Evolutionary conservation across 2,888 invertebrate species (phyloP), one percentile per base, ranked within the genome.

Genomic region (Odontomyia ornata): DNA sequence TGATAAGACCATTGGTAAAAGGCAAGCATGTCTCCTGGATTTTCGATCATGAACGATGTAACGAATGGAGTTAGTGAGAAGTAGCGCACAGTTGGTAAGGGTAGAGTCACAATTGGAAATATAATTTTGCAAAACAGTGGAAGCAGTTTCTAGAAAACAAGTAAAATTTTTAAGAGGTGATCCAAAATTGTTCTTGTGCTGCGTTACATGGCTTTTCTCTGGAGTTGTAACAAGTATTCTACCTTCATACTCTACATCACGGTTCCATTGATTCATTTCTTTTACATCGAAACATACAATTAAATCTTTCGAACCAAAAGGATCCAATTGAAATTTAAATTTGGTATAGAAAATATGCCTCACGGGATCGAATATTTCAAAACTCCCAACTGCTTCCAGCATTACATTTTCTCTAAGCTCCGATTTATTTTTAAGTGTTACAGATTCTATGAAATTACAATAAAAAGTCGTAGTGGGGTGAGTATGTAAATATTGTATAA

Each of bases 1-100:
- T 71, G 47, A 47, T 71, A 27, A 2, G 43, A 57, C 75, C 77
- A 77, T 43, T 77, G 71, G 28, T 78, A 78, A 30, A n/a, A 36
- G 1, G 77, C 64, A 3, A 43, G n/a, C 23, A 75, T 15, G 1
- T 23, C 15, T n/a, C 77, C 75, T 9, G 78, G 75, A 56, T 78
- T 78, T 36, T 18, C 30, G 11, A 78, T 77, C 21, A 18, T 25
- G 56, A 77, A 75, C n/a, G 13, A 72, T 0, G 62, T 13, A n/a
- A 28, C 27, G 57, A 77, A 78, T 36, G 75, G 57, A 46, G 64
- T 52, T 3, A 64, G 28, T 43, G 77, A 18, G 46, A 75, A 57
- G 28, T 52, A 77, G 3, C 23, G 47, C 0, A 23, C 11, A 52
- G 57, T 13, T 64, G 52, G 3, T 57, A 13, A 56, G 75, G 62